Evolutionary conservation across 2,113 vertebrate species (phyloP), one percentile per base, ranked within the genome.

Genomic region (Sylvietta virens): DNA sequence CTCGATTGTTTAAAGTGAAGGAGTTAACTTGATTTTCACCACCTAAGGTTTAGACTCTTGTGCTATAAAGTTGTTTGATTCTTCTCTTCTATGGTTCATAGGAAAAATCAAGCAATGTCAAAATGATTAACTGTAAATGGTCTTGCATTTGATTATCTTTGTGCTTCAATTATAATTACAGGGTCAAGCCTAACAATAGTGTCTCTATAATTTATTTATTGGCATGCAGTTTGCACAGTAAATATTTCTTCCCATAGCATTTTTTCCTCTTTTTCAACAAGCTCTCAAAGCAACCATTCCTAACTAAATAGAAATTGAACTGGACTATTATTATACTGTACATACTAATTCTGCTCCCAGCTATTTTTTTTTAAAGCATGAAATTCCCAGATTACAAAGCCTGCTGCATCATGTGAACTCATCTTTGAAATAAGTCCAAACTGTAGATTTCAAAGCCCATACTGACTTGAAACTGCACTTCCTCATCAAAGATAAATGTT

Each of bases 131-230:
- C 66, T 88, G 60, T 23, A 94, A 78, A 81, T 96, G 37, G 42
- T 74, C 80, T 82, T 77, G 66, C 16, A 27, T 95, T 97, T 89
- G 92, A 87, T 95, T 81, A 91, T 96, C 90, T 96, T 94, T 91
- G 57, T 95, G 78, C 78, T 88, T 95, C 87, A 95, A 12, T 85
- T 96, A 80, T 65, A 95, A 92, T 86, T 92, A 90, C 71, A 96
- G 90, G 95, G 73, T 82, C 91, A 90, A 85, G 21, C 20, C 82
- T 86, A 88, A 93, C 93, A 97, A 96, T 64, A 83, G 56, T 4
- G 24, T 90, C 91, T 96, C 94, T 97, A 51, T 94, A 91, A 96
- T 97, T 97, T 97, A 72, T 97, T 96, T 94, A 95, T 91, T 94
- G 78, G 86, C 79, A 78, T 96, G 78, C 26, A 40, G 14, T 70